A percentile compares a stretch with the other conserved stretches of the same genome.
Conservation (phyloP, 2,888 invertebrate species). For the Hololepta plana region DNA sequence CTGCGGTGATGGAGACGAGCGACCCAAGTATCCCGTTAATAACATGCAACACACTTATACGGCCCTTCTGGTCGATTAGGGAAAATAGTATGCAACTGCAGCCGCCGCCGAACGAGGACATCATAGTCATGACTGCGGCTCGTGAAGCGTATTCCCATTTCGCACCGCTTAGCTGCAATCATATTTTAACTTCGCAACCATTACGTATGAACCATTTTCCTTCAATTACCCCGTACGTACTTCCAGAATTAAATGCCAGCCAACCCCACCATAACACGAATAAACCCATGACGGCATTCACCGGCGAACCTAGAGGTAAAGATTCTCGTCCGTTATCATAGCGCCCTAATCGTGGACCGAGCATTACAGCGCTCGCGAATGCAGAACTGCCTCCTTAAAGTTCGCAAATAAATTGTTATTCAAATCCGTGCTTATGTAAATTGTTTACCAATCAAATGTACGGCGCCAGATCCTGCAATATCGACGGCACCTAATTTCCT, state of each 20-base stretch:
- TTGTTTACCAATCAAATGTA: constrained; percentile 60
- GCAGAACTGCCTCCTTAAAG: constrained; percentile 47
- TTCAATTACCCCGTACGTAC: constrained; percentile 65
- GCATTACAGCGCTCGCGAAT: constrained; percentile 74
- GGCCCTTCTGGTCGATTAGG: constrained; percentile 42
- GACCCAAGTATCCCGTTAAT: constrained; percentile 81
- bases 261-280: constrained; percentile 96
- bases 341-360: constrained; percentile 73
- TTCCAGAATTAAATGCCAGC: constrained; percentile 90
- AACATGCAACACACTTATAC: constrained; percentile 67
- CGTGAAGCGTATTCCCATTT: constrained; percentile 86
- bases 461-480: constrained; percentile 82
- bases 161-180: constrained; percentile 45
- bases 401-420: constrained; percentile 1
- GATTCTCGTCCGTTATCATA: constrained; percentile 61
- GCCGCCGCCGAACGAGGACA: constrained; percentile 82
- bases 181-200: too few relatives aligned
- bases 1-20: constrained; percentile 74
- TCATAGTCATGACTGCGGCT: constrained; percentile 80
- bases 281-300: constrained; percentile 79
- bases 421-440: neutral
- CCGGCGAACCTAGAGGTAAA: constrained; percentile 69
- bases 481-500: constrained; percentile 73
- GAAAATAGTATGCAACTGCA: constrained; percentile 48
- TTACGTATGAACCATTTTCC: constrained; percentile 13